Evolutionary conservation across 2,888 invertebrate species (phyloP).

Genomic region (Drosophila emarginata): DNA sequence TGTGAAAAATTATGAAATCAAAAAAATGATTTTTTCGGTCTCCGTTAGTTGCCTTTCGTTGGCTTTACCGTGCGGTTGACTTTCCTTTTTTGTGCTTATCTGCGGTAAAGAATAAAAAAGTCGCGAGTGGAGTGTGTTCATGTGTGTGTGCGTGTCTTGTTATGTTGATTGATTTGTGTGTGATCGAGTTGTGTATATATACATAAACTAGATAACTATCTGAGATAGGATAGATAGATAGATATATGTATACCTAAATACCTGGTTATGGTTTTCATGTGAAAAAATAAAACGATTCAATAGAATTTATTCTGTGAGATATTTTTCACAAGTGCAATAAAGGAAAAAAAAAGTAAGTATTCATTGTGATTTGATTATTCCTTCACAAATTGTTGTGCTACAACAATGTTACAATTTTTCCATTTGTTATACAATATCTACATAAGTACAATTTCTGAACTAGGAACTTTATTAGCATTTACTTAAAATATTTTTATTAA

Average conservation of each 20-base stretch:
- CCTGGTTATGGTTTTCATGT: slow-evolving; percentile 7
- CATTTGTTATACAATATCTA: too few relatives aligned
- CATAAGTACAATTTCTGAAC: too few relatives aligned
- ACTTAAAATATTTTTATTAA: too few relatives aligned
- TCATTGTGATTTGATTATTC: not conserved
- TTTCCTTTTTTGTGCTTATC: slow-evolving; percentile 5
- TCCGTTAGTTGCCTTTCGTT: slow-evolving; percentile 61
- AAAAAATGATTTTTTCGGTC: slow-evolving; percentile 35
- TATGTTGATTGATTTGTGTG: slow-evolving; percentile 8
- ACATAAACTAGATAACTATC: slow-evolving; percentile 5
- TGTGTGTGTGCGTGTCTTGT: slow-evolving; percentile 22
- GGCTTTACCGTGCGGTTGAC: slow-evolving; percentile 59
- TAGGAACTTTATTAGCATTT: too few relatives aligned
- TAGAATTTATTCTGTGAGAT: not conserved
- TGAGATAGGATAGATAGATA: slow-evolving; percentile 5
- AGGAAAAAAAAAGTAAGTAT: not conserved
- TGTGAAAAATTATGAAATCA: slow-evolving; percentile 64
- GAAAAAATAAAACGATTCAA: not conserved
- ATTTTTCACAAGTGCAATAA: not conserved
- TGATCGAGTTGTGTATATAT: slow-evolving; percentile 7
- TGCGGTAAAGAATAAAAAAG: not conserved
- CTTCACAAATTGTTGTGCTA: too few relatives aligned
- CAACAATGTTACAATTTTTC: too few relatives aligned
- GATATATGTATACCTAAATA: slow-evolving; percentile 14
- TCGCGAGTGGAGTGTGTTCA: slow-evolving; percentile 35